Evolutionary conservation across 2,797 vertebrate genomes (phyloP).

Genomic region (Falco peregrinus): DNA sequence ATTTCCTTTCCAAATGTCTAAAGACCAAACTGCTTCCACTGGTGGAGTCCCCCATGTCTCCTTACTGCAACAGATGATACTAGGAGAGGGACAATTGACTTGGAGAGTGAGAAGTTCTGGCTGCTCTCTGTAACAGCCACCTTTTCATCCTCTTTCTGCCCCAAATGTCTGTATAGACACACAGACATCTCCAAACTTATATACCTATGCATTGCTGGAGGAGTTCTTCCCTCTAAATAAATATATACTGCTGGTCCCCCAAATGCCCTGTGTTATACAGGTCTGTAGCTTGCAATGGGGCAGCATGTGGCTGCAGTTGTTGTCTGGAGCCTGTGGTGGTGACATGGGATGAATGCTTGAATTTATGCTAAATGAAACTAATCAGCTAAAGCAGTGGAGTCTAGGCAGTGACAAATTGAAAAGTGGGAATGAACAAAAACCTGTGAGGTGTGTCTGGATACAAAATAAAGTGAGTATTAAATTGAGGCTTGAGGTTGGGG

Average conservation of each 20-base stretch:
- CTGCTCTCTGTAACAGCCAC: background rate
- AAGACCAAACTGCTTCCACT: background rate
- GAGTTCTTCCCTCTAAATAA: background rate
- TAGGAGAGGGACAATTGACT: accelerated
- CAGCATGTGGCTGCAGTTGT: background rate
- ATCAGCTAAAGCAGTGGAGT: background rate
- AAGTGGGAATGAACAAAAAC: background rate
- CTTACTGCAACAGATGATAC: background rate
- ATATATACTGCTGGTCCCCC: background rate
- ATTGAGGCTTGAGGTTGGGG: background rate
- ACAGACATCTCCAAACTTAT: background rate
- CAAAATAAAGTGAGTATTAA: background rate
- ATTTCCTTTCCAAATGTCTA: background rate
- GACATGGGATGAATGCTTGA: background rate
- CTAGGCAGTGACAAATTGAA: background rate
- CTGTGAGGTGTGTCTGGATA: background rate
- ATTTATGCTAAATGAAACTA: background rate
- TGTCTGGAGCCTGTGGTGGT: background rate
- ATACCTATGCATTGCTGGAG: background rate
- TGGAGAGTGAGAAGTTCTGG: accelerated
- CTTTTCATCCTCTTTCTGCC: background rate
- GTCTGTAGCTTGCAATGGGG: background rate
- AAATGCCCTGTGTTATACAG: background rate
- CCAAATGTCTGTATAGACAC: background rate
- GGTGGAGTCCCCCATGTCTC: accelerated